These are phyloP conservation scores for Tricholaema leucomelas DNA, from an alignment of 2,113 vertebrate genomes.

Conservation along the genomic window DNA sequence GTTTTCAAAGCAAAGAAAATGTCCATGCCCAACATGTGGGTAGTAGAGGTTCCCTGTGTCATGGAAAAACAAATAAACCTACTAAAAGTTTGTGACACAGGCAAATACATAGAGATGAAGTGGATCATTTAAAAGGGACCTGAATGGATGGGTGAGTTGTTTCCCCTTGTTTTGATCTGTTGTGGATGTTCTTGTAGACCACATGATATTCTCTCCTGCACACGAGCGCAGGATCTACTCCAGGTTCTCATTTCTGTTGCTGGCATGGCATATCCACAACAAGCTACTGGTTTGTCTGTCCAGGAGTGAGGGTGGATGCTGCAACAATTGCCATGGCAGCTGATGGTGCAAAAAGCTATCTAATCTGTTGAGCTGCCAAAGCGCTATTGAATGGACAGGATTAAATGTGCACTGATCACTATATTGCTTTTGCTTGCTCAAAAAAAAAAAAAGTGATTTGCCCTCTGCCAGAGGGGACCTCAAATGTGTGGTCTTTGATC, in stretches of 20 bases:
- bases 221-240: background rate
- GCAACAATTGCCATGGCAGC: background rate
- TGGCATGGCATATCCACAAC: background rate
- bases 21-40: background rate
- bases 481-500: background rate
- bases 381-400: background rate
- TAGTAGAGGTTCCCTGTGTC: background rate
- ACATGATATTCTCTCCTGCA: background rate
- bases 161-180: background rate
- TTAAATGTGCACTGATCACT: background rate
- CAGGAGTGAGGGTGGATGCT: background rate
- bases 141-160: background rate
- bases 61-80: background rate
- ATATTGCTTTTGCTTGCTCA: background rate
- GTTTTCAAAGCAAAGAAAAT: background rate
- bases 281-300: background rate
- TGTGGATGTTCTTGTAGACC: background rate
- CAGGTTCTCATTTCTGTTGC: background rate
- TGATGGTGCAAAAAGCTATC: background rate
- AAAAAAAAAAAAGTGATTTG: background rate
- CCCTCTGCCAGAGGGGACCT: background rate
- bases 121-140: background rate
- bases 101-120: background rate
- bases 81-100: background rate
- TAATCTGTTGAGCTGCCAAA: background rate